Evolutionary conservation across 2,113 vertebrate species (phyloP), one percentile per base, ranked within the genome.

Genomic region (Lanius collurio): DNA sequence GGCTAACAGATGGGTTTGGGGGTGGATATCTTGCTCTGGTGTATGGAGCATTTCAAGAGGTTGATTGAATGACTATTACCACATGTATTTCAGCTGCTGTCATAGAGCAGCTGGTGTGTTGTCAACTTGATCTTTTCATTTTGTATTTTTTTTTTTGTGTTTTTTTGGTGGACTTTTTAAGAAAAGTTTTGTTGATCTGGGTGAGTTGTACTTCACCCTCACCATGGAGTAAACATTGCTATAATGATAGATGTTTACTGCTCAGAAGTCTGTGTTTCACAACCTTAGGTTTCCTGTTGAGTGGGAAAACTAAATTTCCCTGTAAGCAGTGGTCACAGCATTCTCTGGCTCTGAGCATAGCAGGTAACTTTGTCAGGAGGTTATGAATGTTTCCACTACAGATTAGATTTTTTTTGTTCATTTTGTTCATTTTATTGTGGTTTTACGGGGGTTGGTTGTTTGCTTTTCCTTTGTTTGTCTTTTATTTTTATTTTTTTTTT

Each of bases 101-200:
- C 90, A 80, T 39, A 81, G 86, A 96, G 89, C 90, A 93, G 94
- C 89, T 96, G 89, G 76, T 96, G 86, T 86, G 69, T 93, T 96
- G 79, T 94, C 86, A 92, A 46, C 47, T 89, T 83, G 71, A 92
- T 93, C 52, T 89, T 94, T 93, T 87, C 0, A 67, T 78, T 95
- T 94, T 87, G 57, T 74, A 6, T 30, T 33, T 57, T 68, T 50
- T 70, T 42, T 55, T 33, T 6, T n/a, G 56, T 22, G 22, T 13
- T 41, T 22, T 37, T 19, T 15, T 42, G 3, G 26, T 83, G 55
- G 46, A 49, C 22, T 14, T 75, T 27, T 64, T 37, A 88, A 83
- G 79, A 64, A 90, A 60, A 67, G 56, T 39, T 87, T 84, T 94
- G 41, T 89, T 77, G 44, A 17, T 65, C 35, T 83, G 44, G 20